Base-by-base conservation (phyloP, 2,888 invertebrate species). In the Eupeodes latifasciatus region DNA sequence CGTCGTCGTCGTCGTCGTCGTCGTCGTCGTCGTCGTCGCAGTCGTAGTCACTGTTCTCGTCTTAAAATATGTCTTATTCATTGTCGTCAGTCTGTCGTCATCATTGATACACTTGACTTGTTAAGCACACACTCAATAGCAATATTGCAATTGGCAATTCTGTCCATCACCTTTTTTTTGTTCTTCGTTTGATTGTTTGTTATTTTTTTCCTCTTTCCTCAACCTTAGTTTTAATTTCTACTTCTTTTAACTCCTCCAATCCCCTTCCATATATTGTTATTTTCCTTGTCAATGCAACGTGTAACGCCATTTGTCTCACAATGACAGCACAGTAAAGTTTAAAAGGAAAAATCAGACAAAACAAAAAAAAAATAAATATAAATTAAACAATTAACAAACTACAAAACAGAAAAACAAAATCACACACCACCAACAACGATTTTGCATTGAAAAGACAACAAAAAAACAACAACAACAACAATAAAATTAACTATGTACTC, bases 291-390 rank as follows among this genome's bases (percentile, higher is more conserved):
- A 88, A 49, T 78, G 84, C 78, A 81, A 85, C 84, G 84, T 88
- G 84, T 88, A 88, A 88, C 84, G 88, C 88, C 88, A 88, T 88
- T 88, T 88, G 88, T 84, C 84, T 84, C 76, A 77, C 69, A 69
- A 74, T 85, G 88, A 88, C 88, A 88, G 36, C 14, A 88, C 88
- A 88, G 36, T n/a, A 80, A 55, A 57, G 74, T 64, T 67, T 66
- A 36, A 76, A 59, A 76, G 61, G 61, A 74, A 66, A 27, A 67
- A 74, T 40, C 55, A 51, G 5, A 47, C 10, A 40, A 79, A 66
- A 67, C 49, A 59, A 53, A 61, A 69, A 53, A 61, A 69, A 40
- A 40, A 40, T 40, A 40, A 74, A 51, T 62, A 67, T 78, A 57
- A 72, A 72, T 72, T 75, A 81, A 84, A 85, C 88, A 88, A 85